Evolutionary conservation across 2,888 invertebrate genomes (phyloP), one percentile per base, ranked within the genome.

Genomic region (Diaprepes abbreviatus): DNA sequence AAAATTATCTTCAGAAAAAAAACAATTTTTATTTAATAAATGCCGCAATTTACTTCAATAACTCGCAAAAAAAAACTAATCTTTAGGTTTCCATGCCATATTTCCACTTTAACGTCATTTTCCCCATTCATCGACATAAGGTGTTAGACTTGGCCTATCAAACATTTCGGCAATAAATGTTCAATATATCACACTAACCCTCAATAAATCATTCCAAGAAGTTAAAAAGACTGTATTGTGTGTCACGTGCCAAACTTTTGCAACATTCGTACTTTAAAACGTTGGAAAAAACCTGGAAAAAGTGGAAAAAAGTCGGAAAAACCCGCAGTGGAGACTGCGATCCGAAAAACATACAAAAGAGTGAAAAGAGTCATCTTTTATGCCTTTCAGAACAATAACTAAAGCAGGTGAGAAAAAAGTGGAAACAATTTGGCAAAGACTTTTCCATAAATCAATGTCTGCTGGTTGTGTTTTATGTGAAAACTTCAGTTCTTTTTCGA

Each of bases 401-500:
- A 65, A 70, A 60, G 45, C 70, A 70, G 70, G 65, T 65, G 64
- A 58, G 50, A 59, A 65, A 63, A 68, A 64, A 40, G 31, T 52
- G 68, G 59, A 71, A 72, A 72, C 72, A 72, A 72, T 72, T 72
- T 69, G 72, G 66, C 60, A 69, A 65, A 68, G 60, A 65, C 68
- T 64, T 35, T 64, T 57, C 66, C 68, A 65, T 68, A 67, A 68
- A 68, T 68, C 71, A 71, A 68, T 43, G 71, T 65, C 71, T 72
- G 73, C 74, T 76, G 74, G 71, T 75, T 78, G 77, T 77, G 73
- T 77, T 77, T 78, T 76, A 79, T 77, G 77, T 73, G 76, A 66
- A 78, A 79, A 79, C 78, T 79, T 76, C 75, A 79, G 75, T 76
- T 74, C 74, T 75, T 74, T 76, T 78, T 79, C 79, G 76, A 77